These are phyloP conservation scores for Grammomys dolichurus DNA, from an alignment of 2,113 vertebrate genomes.

Conservation along the genomic window DNA sequence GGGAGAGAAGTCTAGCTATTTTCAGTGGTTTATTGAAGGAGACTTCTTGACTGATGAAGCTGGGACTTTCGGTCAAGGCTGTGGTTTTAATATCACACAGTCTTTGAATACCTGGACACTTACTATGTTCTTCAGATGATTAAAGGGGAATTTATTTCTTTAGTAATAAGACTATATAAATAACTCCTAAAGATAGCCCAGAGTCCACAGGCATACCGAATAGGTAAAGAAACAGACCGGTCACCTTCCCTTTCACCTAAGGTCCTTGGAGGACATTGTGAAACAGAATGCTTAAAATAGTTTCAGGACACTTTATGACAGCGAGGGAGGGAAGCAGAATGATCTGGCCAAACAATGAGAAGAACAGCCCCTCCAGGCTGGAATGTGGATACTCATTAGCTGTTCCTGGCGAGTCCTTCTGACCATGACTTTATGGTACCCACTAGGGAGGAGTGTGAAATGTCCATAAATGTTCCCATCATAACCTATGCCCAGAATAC, in stretches of 20 bases:
- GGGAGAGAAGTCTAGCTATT: neutral
- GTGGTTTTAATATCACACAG: neutral
- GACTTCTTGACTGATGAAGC: neutral
- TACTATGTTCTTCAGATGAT: conserved; percentile 17
- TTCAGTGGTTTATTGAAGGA: neutral
- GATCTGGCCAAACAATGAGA: conserved; percentile 59
- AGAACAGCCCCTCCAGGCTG: conserved; percentile 46
- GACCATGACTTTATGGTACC: conserved; percentile 56
- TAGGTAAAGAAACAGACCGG: conserved; percentile 16
- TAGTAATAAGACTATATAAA: neutral
- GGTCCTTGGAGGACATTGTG: conserved; percentile 8
- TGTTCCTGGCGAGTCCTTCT: conserved; percentile 60
- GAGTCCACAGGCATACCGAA: neutral
- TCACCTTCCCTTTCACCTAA: conserved; percentile 27
- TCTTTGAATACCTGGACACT: neutral
- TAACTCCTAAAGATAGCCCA: neutral
- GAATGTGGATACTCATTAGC: conserved; percentile 40
- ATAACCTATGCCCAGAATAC: conserved; percentile 73
- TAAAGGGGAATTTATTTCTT: neutral
- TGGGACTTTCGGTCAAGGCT: conserved; percentile 2
- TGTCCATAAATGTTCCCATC: conserved; percentile 67
- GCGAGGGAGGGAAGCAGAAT: conserved; percentile 41
- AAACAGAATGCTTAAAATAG: conserved; percentile 68
- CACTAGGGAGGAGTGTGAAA: conserved; percentile 59
- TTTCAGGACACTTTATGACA: conserved; percentile 36